Evolutionary conservation across 1,140 invertebrate species (phyloP).

Genomic region (Hypsibius dujardini): DNA sequence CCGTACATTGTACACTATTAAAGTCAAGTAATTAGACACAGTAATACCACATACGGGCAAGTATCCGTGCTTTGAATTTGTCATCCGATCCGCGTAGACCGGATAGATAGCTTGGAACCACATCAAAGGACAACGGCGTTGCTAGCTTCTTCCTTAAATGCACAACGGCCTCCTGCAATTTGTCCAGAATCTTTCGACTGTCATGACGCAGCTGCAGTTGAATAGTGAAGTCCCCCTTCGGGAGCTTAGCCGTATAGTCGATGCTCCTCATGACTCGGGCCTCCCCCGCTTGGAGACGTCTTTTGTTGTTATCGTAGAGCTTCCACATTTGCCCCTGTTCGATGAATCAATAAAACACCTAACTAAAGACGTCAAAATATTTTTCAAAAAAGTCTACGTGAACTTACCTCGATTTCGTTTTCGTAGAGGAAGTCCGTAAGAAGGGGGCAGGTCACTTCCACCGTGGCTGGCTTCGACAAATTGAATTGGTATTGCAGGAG

Average conservation of each 20-base stretch:
- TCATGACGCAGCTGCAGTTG: conserved; percentile 11
- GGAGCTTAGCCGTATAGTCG: conserved; percentile 11
- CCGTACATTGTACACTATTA: no score
- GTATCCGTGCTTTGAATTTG: not conserved
- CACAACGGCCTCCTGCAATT: not conserved
- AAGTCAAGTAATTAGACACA: no score
- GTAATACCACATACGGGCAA: not conserved
- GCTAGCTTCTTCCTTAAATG: conserved; percentile 1
- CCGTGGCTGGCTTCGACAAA: not conserved
- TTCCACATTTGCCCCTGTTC: conserved; percentile 17
- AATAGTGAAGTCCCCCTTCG: not conserved
- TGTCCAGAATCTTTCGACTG: conserved; percentile 14
- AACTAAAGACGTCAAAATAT: no score
- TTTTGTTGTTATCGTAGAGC: conserved; percentile 4
- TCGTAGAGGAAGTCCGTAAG: conserved; percentile 10
- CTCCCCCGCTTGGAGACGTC: not conserved
- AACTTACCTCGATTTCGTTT: conserved; percentile 14
- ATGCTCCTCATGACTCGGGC: conserved; percentile 8
- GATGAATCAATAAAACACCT: no score
- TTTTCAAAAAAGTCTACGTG: no score
- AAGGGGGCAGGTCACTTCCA: conserved; percentile 14
- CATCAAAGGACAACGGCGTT: not conserved
- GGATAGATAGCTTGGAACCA: not conserved
- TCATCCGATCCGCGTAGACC: not conserved
- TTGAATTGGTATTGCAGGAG: conserved; percentile 6